Evolutionary conservation across 2,888 invertebrate genomes (phyloP).

Genomic region (Alcis repandata): DNA sequence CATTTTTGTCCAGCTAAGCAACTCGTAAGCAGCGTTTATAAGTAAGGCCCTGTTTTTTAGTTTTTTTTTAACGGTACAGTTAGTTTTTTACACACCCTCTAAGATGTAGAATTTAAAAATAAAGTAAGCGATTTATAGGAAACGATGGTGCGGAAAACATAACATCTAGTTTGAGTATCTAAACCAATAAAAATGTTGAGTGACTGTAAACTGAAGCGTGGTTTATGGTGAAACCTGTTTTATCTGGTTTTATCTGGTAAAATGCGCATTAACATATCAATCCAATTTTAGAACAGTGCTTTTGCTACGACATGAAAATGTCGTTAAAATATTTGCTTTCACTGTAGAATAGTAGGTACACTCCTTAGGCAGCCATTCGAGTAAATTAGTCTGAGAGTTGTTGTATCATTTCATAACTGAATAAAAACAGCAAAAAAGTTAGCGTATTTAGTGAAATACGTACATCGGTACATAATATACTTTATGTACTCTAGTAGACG

Average conservation of each 20-base stretch:
- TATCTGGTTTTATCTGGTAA: neutral
- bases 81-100: too few species aligned
- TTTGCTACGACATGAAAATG: slow-evolving; percentile 11
- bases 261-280: neutral
- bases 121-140: too few species aligned
- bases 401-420: neutral
- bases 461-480: too few species aligned
- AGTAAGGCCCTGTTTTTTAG: too few species aligned
- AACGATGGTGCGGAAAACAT: neutral
- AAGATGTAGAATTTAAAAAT: too few species aligned
- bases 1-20: too few species aligned
- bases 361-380: slow-evolving; percentile 10
- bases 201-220: neutral
- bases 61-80: too few species aligned
- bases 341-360: too few species aligned
- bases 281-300: neutral
- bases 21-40: too few species aligned
- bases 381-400: slow-evolving; percentile 1
- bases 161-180: neutral
- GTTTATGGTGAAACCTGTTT: too few species aligned
- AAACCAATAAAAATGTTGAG: neutral
- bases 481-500: too few species aligned
- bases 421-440: neutral
- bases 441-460: too few species aligned
- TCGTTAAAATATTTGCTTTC: slow-evolving; percentile 7